Base-by-base conservation (phyloP, 2,888 invertebrate genomes). In the Clitarchus hookeri region DNA sequence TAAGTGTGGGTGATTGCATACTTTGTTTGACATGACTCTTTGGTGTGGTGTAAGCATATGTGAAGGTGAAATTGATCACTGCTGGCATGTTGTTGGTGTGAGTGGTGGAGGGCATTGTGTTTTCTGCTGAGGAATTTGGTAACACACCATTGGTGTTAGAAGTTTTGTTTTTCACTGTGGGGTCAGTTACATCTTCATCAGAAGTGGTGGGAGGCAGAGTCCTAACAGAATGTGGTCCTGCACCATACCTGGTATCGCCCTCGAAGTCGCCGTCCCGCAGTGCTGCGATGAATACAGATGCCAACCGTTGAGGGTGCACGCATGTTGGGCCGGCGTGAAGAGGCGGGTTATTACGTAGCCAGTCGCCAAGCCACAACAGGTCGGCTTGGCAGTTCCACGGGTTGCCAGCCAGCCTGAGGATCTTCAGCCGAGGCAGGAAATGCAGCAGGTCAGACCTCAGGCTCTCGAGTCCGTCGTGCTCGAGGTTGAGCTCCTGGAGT, bases 401-500 rank as follows among this genome's bases (percentile, higher is more conserved):
- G 90, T 97, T 97, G 9, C 95, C 95, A 86, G 94, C 93, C 86
- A 97, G 91, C 89, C 95, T 93, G 84, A 97, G 91, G 27, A 93
- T 92, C 89, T 94, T 94, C 84, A 97, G 91, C 90, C 95, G 94
- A 0, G 95, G 95, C 88, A 97, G 93, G 90, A 95, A 94, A 90
- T 94, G 94, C 84, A 95, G 91, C 86, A 97, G 92, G 90, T 96
- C 95, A 86, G 94, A 93, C 88, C 95, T 93, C 85, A 97, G 92
- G 88, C 93, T 93, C 85, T 94, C 93, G 89, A 96, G 92, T 88
- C 93, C 93, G 87, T 94, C 93, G 88, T 93, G 91, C 88, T 95
- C 94, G 87, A 97, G 91, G 91, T 96, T 94, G 87, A 97, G 91
- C 89, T 94, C 94, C 89, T 95, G 94, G 83, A 97, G 92, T 90